A percentile compares a stretch with the other conserved stretches of the same genome.
Conservation (phyloP, 2,888 invertebrate genomes). For the Chymomyza amoena region DNA sequence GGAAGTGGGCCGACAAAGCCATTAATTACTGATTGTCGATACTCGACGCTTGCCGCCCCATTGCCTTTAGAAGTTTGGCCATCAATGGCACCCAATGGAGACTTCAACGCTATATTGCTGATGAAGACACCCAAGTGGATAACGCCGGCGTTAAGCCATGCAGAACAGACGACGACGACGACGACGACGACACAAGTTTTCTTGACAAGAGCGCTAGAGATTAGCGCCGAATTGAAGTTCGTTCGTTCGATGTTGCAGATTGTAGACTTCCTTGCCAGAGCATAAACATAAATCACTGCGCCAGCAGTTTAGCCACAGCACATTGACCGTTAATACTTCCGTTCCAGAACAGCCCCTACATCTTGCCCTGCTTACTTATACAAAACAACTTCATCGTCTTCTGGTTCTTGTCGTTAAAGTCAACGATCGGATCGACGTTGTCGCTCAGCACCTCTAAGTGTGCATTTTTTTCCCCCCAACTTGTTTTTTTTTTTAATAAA, state of each 20-base stretch:
- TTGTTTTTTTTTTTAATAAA: conserved; percentile 42
- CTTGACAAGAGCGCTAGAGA: neutral
- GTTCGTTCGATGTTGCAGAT: neutral
- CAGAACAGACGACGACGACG: conserved; percentile 47
- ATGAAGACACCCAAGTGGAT: conserved; percentile 11
- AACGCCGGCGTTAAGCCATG: conserved; percentile 64
- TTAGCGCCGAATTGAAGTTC: neutral
- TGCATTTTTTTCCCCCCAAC: conserved; percentile 1
- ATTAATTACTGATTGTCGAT: conserved; percentile 71
- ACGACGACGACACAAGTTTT: conserved; percentile 22
- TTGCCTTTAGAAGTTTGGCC: conserved; percentile 3
- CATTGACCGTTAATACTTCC: conserved; percentile 66
- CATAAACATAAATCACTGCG: conserved; percentile 33
- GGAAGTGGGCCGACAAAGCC: conserved; percentile 55
- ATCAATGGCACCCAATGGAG: neutral
- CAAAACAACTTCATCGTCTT: conserved; percentile 20
- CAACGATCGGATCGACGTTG: conserved; percentile 46
- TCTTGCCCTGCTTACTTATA: neutral
- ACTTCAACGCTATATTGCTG: neutral
- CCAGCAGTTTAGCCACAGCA: conserved; percentile 8
- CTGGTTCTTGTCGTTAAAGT: conserved; percentile 30
- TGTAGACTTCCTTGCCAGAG: neutral
- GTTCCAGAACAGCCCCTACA: conserved; percentile 32
- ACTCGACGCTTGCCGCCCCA: conserved; percentile 50
- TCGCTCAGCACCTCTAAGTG: conserved; percentile 1